Conservation (phyloP, 1,140 invertebrate species). For the Melipona quadrifasciata region DNA sequence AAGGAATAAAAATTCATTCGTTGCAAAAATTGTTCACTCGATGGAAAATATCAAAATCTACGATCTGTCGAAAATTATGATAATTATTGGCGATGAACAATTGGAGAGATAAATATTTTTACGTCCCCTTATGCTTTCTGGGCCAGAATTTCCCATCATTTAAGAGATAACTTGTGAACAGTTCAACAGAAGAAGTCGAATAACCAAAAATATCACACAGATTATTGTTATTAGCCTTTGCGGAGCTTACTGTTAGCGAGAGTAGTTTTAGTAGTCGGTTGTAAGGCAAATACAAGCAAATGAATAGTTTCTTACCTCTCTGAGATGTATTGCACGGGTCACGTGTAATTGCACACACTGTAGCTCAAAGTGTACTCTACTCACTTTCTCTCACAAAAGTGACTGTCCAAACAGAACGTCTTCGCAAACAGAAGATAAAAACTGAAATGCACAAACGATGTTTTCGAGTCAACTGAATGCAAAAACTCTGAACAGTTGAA, state of each 20-base stretch:
- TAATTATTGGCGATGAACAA: background rate
- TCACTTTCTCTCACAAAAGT: conserved; percentile 36
- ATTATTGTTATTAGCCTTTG: background rate
- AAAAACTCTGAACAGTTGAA: background rate
- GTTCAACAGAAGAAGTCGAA: background rate
- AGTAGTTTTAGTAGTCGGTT: background rate
- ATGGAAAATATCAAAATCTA: too few relatives aligned
- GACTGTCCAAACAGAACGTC: background rate
- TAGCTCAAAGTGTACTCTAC: background rate
- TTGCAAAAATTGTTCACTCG: too few relatives aligned
- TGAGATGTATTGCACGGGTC: background rate
- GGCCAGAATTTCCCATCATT: background rate
- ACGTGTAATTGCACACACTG: background rate
- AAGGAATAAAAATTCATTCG: too few relatives aligned
- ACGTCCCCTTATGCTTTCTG: background rate
- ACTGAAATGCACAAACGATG: background rate
- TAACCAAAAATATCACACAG: background rate
- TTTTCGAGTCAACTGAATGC: background rate
- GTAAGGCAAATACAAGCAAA: background rate
- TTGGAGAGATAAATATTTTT: background rate
- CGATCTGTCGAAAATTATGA: background rate
- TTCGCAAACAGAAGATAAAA: background rate
- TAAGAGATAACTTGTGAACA: background rate
- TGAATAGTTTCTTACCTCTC: background rate
- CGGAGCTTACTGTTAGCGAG: background rate